These are phyloP conservation scores for Drosophila grimshawi DNA, from an alignment of 1,140 invertebrate genomes.

Conservation along the genomic window DNA sequence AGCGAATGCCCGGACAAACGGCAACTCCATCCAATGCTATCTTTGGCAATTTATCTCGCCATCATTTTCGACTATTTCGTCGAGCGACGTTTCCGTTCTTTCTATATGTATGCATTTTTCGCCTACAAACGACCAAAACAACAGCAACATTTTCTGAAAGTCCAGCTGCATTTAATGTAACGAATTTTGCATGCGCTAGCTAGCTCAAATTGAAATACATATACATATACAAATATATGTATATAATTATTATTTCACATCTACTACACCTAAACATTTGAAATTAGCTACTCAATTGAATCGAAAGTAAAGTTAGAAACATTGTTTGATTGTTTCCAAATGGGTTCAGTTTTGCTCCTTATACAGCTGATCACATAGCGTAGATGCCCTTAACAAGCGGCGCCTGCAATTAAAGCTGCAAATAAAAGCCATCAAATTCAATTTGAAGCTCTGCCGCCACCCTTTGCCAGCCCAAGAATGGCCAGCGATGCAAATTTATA, in stretches of 20 bases:
- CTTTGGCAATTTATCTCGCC: constrained; percentile 76
- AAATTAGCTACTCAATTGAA: too few relatives aligned
- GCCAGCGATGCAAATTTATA: constrained; percentile 52
- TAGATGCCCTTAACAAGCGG: constrained; percentile 23
- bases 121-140: constrained; percentile 22
- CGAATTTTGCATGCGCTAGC: constrained; percentile 31
- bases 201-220: too few relatives aligned
- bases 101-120: constrained; percentile 2
- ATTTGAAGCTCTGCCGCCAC: constrained; percentile 35
- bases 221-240: too few relatives aligned
- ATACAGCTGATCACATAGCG: not conserved
- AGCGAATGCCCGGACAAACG: constrained; percentile 9
- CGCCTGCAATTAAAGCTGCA: constrained; percentile 58
- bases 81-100: constrained; percentile 57
- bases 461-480: constrained; percentile 2
- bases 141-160: constrained; percentile 15
- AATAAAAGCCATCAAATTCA: constrained; percentile 61
- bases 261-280: too few relatives aligned
- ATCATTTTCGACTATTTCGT: constrained; percentile 63
- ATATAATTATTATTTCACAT: too few relatives aligned
- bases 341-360: not conserved
- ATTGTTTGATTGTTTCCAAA: not conserved
- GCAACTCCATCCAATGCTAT: constrained; percentile 56
- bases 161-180: constrained; percentile 11
- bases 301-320: not conserved